These are phyloP conservation scores for Oegoconia quadripuncta DNA, from an alignment of 2,888 invertebrate genomes.

Conservation along the genomic window DNA sequence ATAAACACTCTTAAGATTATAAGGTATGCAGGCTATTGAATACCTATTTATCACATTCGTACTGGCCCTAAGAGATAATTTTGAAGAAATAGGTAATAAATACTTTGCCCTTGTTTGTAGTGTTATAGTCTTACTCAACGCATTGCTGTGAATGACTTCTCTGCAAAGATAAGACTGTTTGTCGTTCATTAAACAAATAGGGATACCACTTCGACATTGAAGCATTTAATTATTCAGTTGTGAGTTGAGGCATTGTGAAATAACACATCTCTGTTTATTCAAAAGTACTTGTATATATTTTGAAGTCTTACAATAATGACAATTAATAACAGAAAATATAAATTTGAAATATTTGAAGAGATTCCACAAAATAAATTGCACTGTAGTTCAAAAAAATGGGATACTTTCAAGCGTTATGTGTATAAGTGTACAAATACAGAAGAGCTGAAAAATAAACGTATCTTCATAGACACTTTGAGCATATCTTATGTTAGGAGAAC, in stretches of 20 bases:
- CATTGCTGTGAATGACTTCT: conserved; percentile 51
- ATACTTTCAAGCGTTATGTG: conserved; percentile 47
- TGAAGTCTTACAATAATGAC: not conserved
- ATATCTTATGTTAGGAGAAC: conserved; percentile 55
- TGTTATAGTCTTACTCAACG: conserved; percentile 35
- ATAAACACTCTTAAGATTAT: too few species aligned
- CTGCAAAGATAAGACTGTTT: conserved; percentile 53
- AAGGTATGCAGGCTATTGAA: too few species aligned
- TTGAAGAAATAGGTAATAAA: too few species aligned
- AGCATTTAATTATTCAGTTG: too few species aligned
- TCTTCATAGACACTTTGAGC: conserved; percentile 58
- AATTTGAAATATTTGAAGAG: conserved; percentile 26
- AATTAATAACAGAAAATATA: conserved; percentile 21
- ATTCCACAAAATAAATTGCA: conserved; percentile 19
- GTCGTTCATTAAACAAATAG: conserved; percentile 27
- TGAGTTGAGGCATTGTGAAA: too few species aligned
- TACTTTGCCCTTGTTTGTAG: conserved; percentile 1
- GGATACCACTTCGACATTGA: conserved; percentile 29
- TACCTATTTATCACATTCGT: too few species aligned
- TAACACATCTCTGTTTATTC: not conserved
- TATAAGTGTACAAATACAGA: conserved; percentile 27
- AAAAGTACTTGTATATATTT: not conserved
- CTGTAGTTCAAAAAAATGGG: conserved; percentile 36
- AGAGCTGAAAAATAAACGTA: conserved; percentile 41
- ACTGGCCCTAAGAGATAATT: too few species aligned